Percentiles rank a stretch among this genome's conserved stretches.
phyloP scores from a whole-genome alignment of 2,797 vertebrate species.

The Galagoides demidoff region DNA sequence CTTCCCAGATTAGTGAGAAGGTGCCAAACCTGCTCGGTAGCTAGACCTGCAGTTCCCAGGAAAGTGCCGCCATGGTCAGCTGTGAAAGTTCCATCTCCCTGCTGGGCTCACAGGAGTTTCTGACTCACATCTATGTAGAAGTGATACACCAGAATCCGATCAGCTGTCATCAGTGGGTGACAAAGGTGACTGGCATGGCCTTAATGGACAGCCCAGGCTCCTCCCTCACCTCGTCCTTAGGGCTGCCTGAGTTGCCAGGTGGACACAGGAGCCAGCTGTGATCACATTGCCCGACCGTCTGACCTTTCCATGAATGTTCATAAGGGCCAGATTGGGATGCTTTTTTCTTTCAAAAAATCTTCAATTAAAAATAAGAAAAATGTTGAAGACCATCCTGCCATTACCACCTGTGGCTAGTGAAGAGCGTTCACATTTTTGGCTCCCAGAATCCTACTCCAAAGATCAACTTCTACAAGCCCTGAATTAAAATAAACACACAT shows the following conservation, averaged over 20 bases:
- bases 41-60: background rate
- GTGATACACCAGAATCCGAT: accelerated
- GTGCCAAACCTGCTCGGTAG: background rate
- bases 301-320: background rate
- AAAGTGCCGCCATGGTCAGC: accelerated
- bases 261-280: background rate
- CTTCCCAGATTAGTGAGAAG: background rate
- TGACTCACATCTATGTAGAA: accelerated
- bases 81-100: accelerated
- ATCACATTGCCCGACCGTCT: accelerated
- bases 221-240: accelerated
- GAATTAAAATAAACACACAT: background rate
- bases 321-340: background rate
- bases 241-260: too few species aligned
- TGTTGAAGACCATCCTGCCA: background rate
- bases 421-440: background rate
- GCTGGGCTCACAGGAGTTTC: accelerated
- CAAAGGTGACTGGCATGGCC: accelerated
- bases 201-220: too few species aligned
- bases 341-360: background rate
- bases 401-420: accelerated
- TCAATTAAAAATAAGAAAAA: background rate
- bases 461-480: accelerated
- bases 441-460: background rate
- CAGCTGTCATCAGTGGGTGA: accelerated